Base-by-base conservation (phyloP, 2,113 vertebrate genomes). In the Misgurnus anguillicaudatus region DNA sequence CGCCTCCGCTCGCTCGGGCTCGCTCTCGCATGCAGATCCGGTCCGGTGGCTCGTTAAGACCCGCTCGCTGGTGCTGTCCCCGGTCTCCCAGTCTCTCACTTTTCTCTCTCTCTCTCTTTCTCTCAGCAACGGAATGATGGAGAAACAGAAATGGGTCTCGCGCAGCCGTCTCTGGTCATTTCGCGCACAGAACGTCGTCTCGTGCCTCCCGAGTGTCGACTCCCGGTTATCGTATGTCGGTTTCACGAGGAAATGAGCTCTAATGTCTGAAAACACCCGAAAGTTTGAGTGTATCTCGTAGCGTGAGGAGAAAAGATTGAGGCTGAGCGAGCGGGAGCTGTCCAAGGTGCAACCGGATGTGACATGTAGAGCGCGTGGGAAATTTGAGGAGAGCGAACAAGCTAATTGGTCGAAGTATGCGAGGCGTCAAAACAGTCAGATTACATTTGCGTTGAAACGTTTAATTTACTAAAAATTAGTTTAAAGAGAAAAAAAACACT, bases 111-210 rank as follows among this genome's bases (percentile, higher is more conserved):
- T 10, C 73, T 63, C 60, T n/a, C 73, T 63, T 11, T 61, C 19
- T 47, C 66, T 78, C 92, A 93, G 94, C 89, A 92, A 85, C 90
- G 91, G 86, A 84, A 88, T 84, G 90, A 88, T 90, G 90, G 87
- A 87, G 86, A 89, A 90, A 90, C 88, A 86, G 84, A 87, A 88
- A 82, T 93, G 76, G 87, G 92, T 85, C 88, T 86, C 83, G 84
- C 88, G 86, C 87, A 93, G 85, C 90, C 89, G 90, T 92, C 88
- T 91, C 93, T 91, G 91, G 89, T 91, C 96, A 95, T 94, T 90
- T 92, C 93, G 93, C 93, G 91, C 84, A 91, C 89, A 90, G 88
- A 88, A 81, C 89, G 57, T 91, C 86, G 86, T 83, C 86, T 85
- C 82, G 85, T 77, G 66, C 85, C 48, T 87, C 66, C 64, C 63